A percentile compares a stretch with the other conserved stretches of the same genome.
These are phyloP conservation scores for Tonatia bakeri DNA, from an alignment of 2,113 vertebrate genomes.

Conservation along the genomic window DNA sequence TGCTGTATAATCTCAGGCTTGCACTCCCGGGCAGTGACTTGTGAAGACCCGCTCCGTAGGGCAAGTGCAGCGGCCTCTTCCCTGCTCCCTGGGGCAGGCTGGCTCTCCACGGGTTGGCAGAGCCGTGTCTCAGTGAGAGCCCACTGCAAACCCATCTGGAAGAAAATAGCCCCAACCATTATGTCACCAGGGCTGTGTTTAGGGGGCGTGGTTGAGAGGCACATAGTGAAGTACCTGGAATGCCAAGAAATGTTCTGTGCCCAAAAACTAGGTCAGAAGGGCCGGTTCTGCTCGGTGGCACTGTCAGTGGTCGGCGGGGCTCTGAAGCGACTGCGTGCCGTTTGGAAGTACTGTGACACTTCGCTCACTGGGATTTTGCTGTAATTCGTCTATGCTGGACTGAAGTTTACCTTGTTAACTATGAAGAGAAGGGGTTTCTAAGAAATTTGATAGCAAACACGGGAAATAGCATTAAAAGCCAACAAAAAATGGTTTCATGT, in stretches of 20 bases:
- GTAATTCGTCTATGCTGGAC: not conserved
- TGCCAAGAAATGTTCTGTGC: not conserved
- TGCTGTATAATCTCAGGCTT: not conserved
- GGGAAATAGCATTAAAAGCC: not conserved
- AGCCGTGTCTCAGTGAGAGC: not conserved
- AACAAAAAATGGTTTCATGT: conserved; percentile 1
- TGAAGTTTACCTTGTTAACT: conserved; percentile 10
- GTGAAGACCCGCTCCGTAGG: not conserved
- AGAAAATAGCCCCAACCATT: not conserved
- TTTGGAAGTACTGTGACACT: conserved; percentile 43
- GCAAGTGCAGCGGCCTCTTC: not conserved
- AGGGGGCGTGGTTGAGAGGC: not conserved
- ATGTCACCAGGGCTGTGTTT: not conserved
- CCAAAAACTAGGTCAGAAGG: conserved; percentile 1
- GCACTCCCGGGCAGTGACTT: not conserved
- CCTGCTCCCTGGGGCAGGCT: not conserved
- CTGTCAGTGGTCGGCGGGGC: not conserved
- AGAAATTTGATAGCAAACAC: not conserved
- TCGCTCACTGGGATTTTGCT: conserved; percentile 14
- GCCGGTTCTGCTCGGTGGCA: not conserved
- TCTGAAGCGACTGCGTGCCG: conserved; percentile 14
- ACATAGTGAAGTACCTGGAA: not conserved
- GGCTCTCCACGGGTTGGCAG: not conserved
- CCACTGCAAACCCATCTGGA: not conserved
- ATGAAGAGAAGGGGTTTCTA: not conserved